These are phyloP conservation scores for Drosophila subpulchrella DNA, from an alignment of 1,140 invertebrate genomes.

Conservation along the genomic window DNA sequence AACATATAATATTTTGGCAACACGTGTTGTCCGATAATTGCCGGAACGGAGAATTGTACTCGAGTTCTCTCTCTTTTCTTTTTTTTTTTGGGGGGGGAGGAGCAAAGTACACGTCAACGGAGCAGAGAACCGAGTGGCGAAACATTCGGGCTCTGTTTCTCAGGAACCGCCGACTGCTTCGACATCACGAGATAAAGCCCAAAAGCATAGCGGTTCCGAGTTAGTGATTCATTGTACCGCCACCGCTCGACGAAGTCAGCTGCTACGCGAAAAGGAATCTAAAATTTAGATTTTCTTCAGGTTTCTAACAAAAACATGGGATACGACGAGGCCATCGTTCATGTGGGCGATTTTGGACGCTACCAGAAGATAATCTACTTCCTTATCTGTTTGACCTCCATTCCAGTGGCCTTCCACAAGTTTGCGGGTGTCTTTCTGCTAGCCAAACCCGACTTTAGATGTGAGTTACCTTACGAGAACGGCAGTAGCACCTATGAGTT, in stretches of 20 bases:
- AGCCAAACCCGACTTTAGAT: conserved; percentile 88
- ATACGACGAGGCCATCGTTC: conserved; percentile 89
- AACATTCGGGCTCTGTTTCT: conserved; percentile 4
- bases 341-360: conserved; percentile 90
- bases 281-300: background rate
- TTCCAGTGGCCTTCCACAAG: conserved; percentile 91
- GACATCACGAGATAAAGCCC: conserved; percentile 41
- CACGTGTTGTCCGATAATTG: conserved; percentile 55
- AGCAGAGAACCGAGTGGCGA: conserved; percentile 1
- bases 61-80: background rate
- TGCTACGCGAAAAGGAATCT: conserved; percentile 13
- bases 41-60: conserved; percentile 19
- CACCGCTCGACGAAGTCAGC: conserved; percentile 22
- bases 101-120: conserved; percentile 58
- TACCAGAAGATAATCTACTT: conserved; percentile 90
- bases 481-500: conserved; percentile 85
- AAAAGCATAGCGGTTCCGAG: conserved; percentile 24
- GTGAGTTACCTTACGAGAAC: conserved; percentile 86
- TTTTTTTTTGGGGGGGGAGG: conserved; percentile 6
- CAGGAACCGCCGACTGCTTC: conserved; percentile 1
- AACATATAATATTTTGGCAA: conserved; percentile 37
- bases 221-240: conserved; percentile 37
- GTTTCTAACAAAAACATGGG: conserved; percentile 85
- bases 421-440: conserved; percentile 90
- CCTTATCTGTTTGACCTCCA: conserved; percentile 89